Evolutionary conservation across 2,888 invertebrate genomes (phyloP), one percentile per base, ranked within the genome.

Genomic region (Chymomyza procnemis): DNA sequence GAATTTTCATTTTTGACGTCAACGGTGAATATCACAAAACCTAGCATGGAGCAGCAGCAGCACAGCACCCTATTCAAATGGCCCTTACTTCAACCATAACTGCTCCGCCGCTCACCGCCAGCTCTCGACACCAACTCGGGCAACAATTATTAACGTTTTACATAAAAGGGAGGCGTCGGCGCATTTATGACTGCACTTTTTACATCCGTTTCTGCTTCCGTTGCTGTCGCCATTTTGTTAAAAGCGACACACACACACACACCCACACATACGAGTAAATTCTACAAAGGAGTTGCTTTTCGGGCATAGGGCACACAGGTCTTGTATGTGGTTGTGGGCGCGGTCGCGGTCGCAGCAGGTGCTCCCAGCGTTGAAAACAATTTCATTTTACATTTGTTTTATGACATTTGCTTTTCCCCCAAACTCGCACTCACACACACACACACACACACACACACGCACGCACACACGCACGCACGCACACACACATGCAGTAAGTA

Each of bases 341-440:
- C 34, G 34, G 50, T 16, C 16, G 50, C 50, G 19, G 50, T 50
- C 50, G 50, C 50, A 50, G 19, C 50, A 19, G 50, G 50, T 19
- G 50, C 19, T 50, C 19, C 19, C 73, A 76, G 75, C 73, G 71
- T 76, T 68, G 71, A 79, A 86, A 83, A 85, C 87, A 83, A 83
- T 83, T 83, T 83, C 82, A 84, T 80, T 86, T 86, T 86, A 83
- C 87, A 83, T 86, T 83, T 86, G 82, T 81, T 83, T 83, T 83
- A 86, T 87, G 82, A 87, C 82, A 78, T 80, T 82, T 83, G 69
- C 76, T 74, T 64, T 66, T 61, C 67, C 64, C 67, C 48, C 14
- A 50, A 6, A 46, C 26, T 30, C 19, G 19, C 54, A 66, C 18
- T 22, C 48, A 26, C 21, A 54, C 30, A 50, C 9, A 47, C 26